Base-by-base conservation (phyloP, 1,140 invertebrate species). In the Drosophila varians region DNA sequence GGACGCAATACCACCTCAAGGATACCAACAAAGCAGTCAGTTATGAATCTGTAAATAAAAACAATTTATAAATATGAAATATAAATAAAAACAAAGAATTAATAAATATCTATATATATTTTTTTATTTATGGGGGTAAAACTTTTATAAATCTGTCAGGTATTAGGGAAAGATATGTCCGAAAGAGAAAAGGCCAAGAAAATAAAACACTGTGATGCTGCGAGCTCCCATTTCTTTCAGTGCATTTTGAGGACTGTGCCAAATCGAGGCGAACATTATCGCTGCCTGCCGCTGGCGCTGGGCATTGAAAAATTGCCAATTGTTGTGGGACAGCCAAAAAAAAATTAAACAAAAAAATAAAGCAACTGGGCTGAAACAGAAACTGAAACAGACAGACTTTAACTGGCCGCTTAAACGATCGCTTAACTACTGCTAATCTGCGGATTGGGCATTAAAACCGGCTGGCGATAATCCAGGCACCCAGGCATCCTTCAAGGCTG, bases 391-490 rank as follows among this genome's bases (percentile, higher is more conserved):
- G 55, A 40, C 34, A 34, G 25, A 61, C 57, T 70, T 74, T 78
- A 83, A 66, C 61, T 65, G 58, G 45, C 55, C 58, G 64, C 61
- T 77, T 87, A 87, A 87, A 87, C 82, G 82, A 82, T 87, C 82
- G 82, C 82, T 87, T 87, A 87, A 87, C 82, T 87, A 87, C 82
- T 87, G 82, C 82, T 87, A 87, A 87, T 79, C 83, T 66, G 52
- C 40, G 48, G 49, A 80, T 66, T 25, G 58, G 58, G 40, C 64
- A 53, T 68, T 68, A 9, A 68, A 65, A 60, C 70, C 75, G 69
- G 43, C 25, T 25, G 14, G 66, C 38, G 38, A 49, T 56, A 58
- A 61, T 61, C 68, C 69, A 25, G 55, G 16, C 26, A 16, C 23
- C 40, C 69, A 25, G 55, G 16, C 26, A 16, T 14, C 40, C 28